Evolutionary conservation across 2,797 vertebrate genomes (phyloP).

Genomic region (Girardinus metallicus): DNA sequence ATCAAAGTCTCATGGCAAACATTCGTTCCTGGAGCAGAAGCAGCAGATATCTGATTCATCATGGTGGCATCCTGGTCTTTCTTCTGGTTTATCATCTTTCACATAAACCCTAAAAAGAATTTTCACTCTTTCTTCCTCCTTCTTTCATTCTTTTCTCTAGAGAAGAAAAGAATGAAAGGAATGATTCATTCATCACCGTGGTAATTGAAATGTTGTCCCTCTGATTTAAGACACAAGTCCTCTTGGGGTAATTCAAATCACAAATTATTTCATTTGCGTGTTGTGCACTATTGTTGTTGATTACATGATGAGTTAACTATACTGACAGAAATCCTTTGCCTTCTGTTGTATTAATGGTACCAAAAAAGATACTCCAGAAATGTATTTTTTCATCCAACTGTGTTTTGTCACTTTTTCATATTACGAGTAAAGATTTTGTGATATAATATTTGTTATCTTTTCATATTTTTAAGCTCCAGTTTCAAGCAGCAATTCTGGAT

Average conservation of each 20-base stretch:
- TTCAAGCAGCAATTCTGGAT: not conserved
- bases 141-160: not conserved
- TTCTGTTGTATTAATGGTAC: no score
- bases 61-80: constrained; percentile 37
- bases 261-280: not conserved
- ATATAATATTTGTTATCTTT: not conserved
- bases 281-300: not conserved
- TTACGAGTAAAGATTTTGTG: not conserved
- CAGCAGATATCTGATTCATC: constrained; percentile 59
- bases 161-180: not conserved
- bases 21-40: constrained; percentile 59
- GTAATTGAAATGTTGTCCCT: not conserved
- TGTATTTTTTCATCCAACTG: not conserved
- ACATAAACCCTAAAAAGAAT: constrained; percentile 34
- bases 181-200: not conserved
- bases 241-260: not conserved
- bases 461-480: not conserved
- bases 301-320: not conserved
- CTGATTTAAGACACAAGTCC: not conserved
- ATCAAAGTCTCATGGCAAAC: constrained; percentile 63
- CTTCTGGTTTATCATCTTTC: constrained; percentile 57
- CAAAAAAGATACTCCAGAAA: not conserved
- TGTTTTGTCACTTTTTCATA: not conserved
- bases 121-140: constrained; percentile 2
- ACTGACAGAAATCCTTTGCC: not conserved